Base-by-base conservation (phyloP, 1,140 invertebrate genomes). In the Colletes latitarsis region DNA sequence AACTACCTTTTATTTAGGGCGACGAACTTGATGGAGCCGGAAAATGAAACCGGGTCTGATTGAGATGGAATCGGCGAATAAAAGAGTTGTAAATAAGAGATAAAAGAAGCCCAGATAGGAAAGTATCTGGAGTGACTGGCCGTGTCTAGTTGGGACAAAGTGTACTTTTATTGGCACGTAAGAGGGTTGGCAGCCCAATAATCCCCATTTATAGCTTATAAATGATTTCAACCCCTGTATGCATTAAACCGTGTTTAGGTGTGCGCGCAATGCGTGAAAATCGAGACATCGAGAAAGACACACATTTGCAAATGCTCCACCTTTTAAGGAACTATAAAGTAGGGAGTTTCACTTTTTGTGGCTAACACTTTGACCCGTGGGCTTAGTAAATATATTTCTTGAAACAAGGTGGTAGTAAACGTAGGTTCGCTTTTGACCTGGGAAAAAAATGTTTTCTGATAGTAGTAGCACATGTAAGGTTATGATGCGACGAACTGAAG, bases 41-140 rank as follows among this genome's bases (percentile, higher is more conserved):
- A 57, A 49, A 49, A 63, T 53, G 67, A 69, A 46, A 69, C 52
- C 39, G 41, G 82, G 90, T 83, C 89, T 93, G 92, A 93, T 93
- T 93, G 92, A 92, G 92, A 93, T 93, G 93, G 92, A 93, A 93
- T 93, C 92, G 90, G 89, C 88, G 74, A 93, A 93, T 93, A 93
- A 93, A 93, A 91, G 90, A 92, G 92, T 93, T 93, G 92, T 93
- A 93, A 93, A 93, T 93, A 93, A 93, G 91, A 93, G 87, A 93
- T 92, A 93, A 93, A 93, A 92, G 84, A 88, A 89, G 89, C 79
- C 82, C 71, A 82, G 83, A 82, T 71, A 81, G 87, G 84, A 64
- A 76, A 82, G 83, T 57, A 46, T 72, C 53, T 81, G 77, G 71
- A 92, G 92, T 92, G 91, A 90, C 91, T 92, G 90, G 89, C 82